A percentile compares a stretch with the other conserved stretches of the same genome.
Evolutionary conservation across 2,888 invertebrate genomes (phyloP).

Genomic region (Caenorhabditis sp.): DNA sequence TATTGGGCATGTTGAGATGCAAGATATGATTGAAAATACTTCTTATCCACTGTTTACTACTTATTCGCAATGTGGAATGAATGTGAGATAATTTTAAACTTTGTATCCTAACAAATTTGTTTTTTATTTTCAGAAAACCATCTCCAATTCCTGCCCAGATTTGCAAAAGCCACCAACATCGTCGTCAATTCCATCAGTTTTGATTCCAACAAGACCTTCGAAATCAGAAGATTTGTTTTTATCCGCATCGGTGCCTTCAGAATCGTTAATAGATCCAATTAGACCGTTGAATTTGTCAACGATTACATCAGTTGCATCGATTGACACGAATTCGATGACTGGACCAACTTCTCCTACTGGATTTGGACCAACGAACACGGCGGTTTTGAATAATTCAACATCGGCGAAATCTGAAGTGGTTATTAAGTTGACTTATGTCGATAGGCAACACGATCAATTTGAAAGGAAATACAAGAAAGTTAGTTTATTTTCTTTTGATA

Average conservation of each 20-base stretch:
- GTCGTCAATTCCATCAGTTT: not conserved
- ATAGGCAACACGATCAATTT: slow-evolving; percentile 41
- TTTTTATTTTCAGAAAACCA: slow-evolving; percentile 12
- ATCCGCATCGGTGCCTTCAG: slow-evolving; percentile 40
- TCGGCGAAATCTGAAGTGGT: slow-evolving; percentile 28
- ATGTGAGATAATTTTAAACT: not conserved
- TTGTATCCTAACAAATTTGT: not conserved
- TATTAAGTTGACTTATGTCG: slow-evolving; percentile 38
- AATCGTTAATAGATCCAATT: slow-evolving; percentile 13
- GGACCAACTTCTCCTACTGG: slow-evolving; percentile 4
- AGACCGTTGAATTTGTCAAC: slow-evolving; percentile 23
- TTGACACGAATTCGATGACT: slow-evolving; percentile 24
- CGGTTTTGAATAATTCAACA: slow-evolving; percentile 7
- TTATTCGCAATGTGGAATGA: slow-evolving; percentile 15
- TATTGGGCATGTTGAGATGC: slow-evolving; percentile 50
- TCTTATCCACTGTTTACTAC: slow-evolving; percentile 44
- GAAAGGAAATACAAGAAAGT: slow-evolving; percentile 51
- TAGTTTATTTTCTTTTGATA: not conserved
- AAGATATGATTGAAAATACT: slow-evolving; percentile 52
- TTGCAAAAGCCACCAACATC: slow-evolving; percentile 21
- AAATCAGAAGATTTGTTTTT: not conserved
- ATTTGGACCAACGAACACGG: not conserved
- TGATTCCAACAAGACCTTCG: not conserved
- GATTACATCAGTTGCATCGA: slow-evolving; percentile 31
- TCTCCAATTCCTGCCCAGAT: slow-evolving; percentile 46